Evolutionary conservation across 2,888 invertebrate species (phyloP).

Genomic region (Chloromyia formosa): DNA sequence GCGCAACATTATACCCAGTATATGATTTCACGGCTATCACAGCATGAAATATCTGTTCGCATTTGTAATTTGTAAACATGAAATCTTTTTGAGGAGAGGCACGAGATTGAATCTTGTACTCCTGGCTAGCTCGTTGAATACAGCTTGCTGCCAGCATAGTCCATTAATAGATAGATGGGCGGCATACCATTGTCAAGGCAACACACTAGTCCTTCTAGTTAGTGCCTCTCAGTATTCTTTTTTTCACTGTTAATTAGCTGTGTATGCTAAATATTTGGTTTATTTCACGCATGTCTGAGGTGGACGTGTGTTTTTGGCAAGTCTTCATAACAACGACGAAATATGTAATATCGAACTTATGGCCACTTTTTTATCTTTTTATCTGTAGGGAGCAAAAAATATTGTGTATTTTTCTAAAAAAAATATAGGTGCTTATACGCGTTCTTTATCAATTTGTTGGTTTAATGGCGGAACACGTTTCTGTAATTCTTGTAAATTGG

Average conservation of each 20-base stretch:
- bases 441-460: no score
- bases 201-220: constrained; percentile 26
- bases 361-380: neutral
- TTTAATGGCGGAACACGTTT: no score
- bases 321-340: neutral
- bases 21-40: no score
- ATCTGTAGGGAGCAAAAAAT: no score
- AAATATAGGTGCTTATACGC: no score
- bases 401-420: no score
- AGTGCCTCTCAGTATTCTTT: neutral
- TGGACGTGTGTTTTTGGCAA: constrained; percentile 15
- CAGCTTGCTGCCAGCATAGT: constrained; percentile 16
- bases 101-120: no score
- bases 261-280: constrained; percentile 28
- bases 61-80: no score
- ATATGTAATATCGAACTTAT: constrained; percentile 3
- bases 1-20: no score
- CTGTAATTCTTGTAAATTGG: no score
- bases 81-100: no score
- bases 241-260: constrained; percentile 35
- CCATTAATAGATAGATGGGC: constrained; percentile 39
- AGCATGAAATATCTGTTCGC: no score
- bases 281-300: constrained; percentile 40
- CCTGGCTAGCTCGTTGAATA: neutral
- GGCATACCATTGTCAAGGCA: constrained; percentile 41